Percentiles rank a stretch among this genome's conserved stretches.
These are phyloP conservation scores for Barypeithes pellucidus DNA, from an alignment of 2,888 invertebrate genomes.

Conservation along the genomic window DNA sequence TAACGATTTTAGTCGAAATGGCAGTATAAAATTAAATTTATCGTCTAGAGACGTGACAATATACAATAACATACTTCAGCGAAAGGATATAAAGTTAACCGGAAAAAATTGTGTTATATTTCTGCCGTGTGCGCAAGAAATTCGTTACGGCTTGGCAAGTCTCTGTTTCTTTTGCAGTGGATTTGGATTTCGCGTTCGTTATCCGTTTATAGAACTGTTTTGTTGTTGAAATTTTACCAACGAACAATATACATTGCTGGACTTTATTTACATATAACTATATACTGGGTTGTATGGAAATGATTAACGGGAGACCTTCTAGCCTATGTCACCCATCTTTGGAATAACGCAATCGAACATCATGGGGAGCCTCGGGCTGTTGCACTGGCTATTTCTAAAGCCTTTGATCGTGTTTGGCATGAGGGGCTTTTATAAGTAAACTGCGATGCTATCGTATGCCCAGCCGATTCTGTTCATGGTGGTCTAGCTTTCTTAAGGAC, in stretches of 20 bases:
- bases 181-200: slow-evolving; percentile 27
- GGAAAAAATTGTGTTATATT: slow-evolving; percentile 50
- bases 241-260: not conserved
- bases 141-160: slow-evolving; percentile 20
- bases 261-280: too few relatives aligned
- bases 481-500: too few relatives aligned
- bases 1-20: slow-evolving; percentile 50
- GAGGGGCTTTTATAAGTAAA: too few relatives aligned
- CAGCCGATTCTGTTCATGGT: too few relatives aligned
- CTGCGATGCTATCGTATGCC: too few relatives aligned
- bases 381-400: too few relatives aligned
- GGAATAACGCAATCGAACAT: too few relatives aligned
- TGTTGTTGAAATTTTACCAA: slow-evolving; percentile 1
- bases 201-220: slow-evolving; percentile 24
- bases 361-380: too few relatives aligned
- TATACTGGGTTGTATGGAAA: too few relatives aligned
- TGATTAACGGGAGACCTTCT: too few relatives aligned
- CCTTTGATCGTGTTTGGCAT: too few relatives aligned
- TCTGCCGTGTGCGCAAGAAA: slow-evolving; percentile 41
- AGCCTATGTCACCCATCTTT: too few relatives aligned
- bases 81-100: slow-evolving; percentile 46
- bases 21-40: slow-evolving; percentile 53
- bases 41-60: slow-evolving; percentile 50
- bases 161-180: slow-evolving; percentile 15
- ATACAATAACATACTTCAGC: slow-evolving; percentile 52